Conservation (phyloP, 2,113 vertebrate species). For the Muntiacus muntjak region DNA sequence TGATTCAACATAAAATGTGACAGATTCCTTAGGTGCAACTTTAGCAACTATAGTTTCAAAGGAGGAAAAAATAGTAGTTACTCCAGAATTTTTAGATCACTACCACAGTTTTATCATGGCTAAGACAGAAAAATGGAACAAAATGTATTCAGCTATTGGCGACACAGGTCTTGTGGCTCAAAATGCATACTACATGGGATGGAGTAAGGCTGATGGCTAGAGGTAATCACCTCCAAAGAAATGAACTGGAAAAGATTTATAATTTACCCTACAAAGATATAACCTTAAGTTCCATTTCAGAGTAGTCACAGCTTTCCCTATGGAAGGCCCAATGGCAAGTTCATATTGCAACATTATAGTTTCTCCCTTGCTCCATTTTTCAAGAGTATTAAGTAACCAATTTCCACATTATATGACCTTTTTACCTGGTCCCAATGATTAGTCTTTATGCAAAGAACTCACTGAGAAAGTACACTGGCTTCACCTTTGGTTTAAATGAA, state of each 20-base stretch:
- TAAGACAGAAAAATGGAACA: constrained; percentile 32
- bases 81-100: constrained; percentile 18
- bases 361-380: constrained; percentile 13
- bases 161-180: constrained; percentile 54
- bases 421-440: constrained; percentile 1
- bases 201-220: constrained; percentile 66
- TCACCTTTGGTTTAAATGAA: constrained; percentile 69
- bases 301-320: constrained; percentile 32
- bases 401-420: constrained; percentile 1
- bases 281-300: neutral
- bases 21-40: constrained; percentile 25
- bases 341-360: constrained; percentile 22
- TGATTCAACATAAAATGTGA: constrained; percentile 63
- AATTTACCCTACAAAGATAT: constrained; percentile 13
- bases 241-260: constrained; percentile 25
- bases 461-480: constrained; percentile 35
- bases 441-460: constrained; percentile 36
- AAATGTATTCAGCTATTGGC: neutral
- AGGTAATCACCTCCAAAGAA: constrained; percentile 48
- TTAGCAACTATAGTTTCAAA: constrained; percentile 33
- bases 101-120: constrained; percentile 46
- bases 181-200: constrained; percentile 32
- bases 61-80: constrained; percentile 23
- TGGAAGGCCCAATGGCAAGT: constrained; percentile 47
- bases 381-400: neutral